A percentile compares a stretch with the other conserved stretches of the same genome.
These are phyloP conservation scores for Drosophila mettleri DNA, from an alignment of 2,888 invertebrate species.

Conservation along the genomic window DNA sequence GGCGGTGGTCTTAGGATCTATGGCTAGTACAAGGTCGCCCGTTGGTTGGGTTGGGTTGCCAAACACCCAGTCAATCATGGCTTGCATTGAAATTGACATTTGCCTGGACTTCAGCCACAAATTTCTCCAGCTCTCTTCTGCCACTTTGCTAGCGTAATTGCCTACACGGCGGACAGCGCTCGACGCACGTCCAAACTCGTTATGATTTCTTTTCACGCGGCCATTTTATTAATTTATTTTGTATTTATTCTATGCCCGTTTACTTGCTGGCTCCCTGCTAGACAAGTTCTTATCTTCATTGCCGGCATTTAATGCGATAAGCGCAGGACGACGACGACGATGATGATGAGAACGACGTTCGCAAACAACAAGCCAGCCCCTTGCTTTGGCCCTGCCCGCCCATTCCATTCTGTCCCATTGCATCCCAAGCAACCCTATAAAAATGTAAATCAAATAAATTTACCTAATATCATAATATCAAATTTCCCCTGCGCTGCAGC, in stretches of 20 bases:
- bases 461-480: constrained; percentile 83
- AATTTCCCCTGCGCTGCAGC: constrained; percentile 75
- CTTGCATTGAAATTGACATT: constrained; percentile 38
- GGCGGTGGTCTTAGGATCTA: neutral
- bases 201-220: constrained; percentile 62
- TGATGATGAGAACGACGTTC: constrained; percentile 43
- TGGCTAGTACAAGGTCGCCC: constrained; percentile 15
- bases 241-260: constrained; percentile 66
- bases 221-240: constrained; percentile 79
- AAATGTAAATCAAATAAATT: constrained; percentile 82
- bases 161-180: constrained; percentile 35
- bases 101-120: constrained; percentile 8
- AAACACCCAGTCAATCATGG: constrained; percentile 46
- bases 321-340: constrained; percentile 56
- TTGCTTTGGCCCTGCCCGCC: neutral
- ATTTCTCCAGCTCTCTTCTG: neutral
- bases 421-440: constrained; percentile 70
- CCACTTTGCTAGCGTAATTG: constrained; percentile 65
- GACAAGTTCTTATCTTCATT: constrained; percentile 74
- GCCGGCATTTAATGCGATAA: constrained; percentile 78
- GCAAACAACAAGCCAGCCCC: constrained; percentile 63
- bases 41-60: constrained; percentile 4
- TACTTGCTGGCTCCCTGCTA: constrained; percentile 43
- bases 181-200: constrained; percentile 61
- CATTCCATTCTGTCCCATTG: constrained; percentile 15